Percentiles rank a stretch among this genome's conserved stretches.
Evolutionary conservation across 2,888 invertebrate genomes (phyloP).

Genomic region (Ennomos fuscantarius): DNA sequence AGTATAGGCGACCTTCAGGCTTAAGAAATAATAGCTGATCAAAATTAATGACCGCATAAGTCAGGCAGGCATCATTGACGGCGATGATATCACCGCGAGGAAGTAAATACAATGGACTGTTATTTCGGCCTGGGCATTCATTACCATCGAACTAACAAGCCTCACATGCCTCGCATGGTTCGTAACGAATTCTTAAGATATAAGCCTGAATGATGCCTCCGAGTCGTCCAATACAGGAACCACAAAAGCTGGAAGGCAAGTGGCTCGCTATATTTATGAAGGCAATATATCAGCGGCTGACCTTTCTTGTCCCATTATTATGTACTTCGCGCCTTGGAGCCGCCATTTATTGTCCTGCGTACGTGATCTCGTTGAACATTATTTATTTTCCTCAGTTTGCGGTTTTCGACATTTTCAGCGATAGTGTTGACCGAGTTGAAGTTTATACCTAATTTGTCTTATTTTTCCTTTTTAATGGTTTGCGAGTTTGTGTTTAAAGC

Average conservation of each 20-base stretch:
- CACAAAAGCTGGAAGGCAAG: conserved; percentile 26
- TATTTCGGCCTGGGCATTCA: conserved; percentile 25
- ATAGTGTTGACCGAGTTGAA: conserved; percentile 27
- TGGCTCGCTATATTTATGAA: conserved; percentile 45
- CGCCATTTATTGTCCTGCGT: conserved; percentile 50
- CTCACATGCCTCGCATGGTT: conserved; percentile 9
- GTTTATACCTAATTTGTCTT: conserved; percentile 39
- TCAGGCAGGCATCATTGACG: conserved; percentile 29
- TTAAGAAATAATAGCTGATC: conserved; percentile 32
- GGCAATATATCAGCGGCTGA: conserved; percentile 50
- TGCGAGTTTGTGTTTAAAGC: neutral
- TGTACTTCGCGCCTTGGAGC: conserved; percentile 49
- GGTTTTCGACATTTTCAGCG: conserved; percentile 39
- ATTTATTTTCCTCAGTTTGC: conserved; percentile 56
- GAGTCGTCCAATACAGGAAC: conserved; percentile 9
- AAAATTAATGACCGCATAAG: conserved; percentile 38
- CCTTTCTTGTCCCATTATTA: conserved; percentile 56
- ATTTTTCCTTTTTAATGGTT: conserved; percentile 18
- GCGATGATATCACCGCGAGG: conserved; percentile 44
- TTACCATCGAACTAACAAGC: conserved; percentile 14
- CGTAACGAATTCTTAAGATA: conserved; percentile 8
- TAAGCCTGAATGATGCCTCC: conserved; percentile 15
- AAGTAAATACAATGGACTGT: conserved; percentile 29
- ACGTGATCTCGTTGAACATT: conserved; percentile 27
- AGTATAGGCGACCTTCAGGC: conserved; percentile 23